Evolutionary conservation across 2,888 invertebrate genomes (phyloP), one percentile per base, ranked within the genome.

Genomic region (Eurois occulta): DNA sequence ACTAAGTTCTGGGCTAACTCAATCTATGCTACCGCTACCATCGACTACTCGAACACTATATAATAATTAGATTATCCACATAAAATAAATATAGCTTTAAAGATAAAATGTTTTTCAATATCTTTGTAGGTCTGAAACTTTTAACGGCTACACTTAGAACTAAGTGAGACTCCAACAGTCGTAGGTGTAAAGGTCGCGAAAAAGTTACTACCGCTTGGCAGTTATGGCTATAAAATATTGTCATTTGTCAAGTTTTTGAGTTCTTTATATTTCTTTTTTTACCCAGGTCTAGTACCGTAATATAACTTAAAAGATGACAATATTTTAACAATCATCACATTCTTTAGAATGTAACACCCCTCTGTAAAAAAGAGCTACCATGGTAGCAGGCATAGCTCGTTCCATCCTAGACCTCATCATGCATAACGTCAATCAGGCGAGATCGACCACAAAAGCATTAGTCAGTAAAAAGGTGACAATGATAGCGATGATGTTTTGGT

Each of bases 161-260:
- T 60, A 35, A 41, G 41, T 62, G 68, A 55, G n/a, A 32, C 46
- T 48, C 16, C 60, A 46, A 24, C 38, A 32, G 38, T 46, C 28
- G 66, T 71, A 81, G 46, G 66, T 70, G 79, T 74, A 75, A 81
- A 81, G 80, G 68, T 81, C 55, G n/a, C 32, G 48, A 28, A 35
- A 38, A 64, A 74, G n/a, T 68, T 80, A 73, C 46, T 67, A n/a
- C 24, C 6, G 6, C 46, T 60, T 52, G 10, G 21, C 35, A 55
- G 11, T 73, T 68, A 81, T 18, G 3, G 24, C 43, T 43, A n/a
- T n/a, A n/a, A n/a, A n/a, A n/a, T 38, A 35, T 55, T 28, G 55
- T 74, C n/a, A 60, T n/a, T 55, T 55, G n/a, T 75, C 21, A 60
- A 75, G 52, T 48, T 66, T 46, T 76, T 55, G 16, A 32, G 24